Conservation (phyloP, 2,888 invertebrate species). For the Nemurella pictetii region DNA sequence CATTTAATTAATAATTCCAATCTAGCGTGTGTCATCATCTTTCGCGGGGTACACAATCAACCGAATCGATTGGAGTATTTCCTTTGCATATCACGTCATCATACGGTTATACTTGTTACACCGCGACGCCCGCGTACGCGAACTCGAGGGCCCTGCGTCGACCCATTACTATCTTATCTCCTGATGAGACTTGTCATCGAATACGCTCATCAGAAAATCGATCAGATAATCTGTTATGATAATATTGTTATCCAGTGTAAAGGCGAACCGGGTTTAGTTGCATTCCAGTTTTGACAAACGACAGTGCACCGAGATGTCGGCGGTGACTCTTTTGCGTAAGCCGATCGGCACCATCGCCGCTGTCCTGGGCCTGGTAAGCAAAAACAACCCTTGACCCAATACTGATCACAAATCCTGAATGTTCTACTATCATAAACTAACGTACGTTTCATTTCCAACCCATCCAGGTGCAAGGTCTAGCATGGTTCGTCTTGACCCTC, state of each 20-base stretch:
- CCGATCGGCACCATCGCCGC: slow-evolving; percentile 12
- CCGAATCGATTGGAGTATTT: neutral
- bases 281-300: neutral
- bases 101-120: neutral
- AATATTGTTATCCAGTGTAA: neutral
- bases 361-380: slow-evolving; percentile 1
- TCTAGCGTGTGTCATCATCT: neutral
- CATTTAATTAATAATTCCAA: neutral
- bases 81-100: neutral
- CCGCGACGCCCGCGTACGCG: too few relatives aligned
- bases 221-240: neutral
- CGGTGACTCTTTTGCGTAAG: neutral
- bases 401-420: too few relatives aligned
- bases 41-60: too few relatives aligned
- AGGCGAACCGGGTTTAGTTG: neutral
- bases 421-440: too few relatives aligned
- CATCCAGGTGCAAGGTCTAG: slow-evolving; percentile 27
- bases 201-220: neutral
- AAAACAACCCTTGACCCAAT: too few relatives aligned
- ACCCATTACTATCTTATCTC: neutral
- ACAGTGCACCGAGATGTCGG: neutral
- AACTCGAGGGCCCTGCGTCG: neutral
- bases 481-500: slow-evolving; percentile 31
- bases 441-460: too few relatives aligned
- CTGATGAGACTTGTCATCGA: neutral